Percentiles rank a stretch among this genome's conserved stretches.
phyloP scores from a whole-genome alignment of 2,888 invertebrate genomes.

The Callyntrura guangdongensis region DNA sequence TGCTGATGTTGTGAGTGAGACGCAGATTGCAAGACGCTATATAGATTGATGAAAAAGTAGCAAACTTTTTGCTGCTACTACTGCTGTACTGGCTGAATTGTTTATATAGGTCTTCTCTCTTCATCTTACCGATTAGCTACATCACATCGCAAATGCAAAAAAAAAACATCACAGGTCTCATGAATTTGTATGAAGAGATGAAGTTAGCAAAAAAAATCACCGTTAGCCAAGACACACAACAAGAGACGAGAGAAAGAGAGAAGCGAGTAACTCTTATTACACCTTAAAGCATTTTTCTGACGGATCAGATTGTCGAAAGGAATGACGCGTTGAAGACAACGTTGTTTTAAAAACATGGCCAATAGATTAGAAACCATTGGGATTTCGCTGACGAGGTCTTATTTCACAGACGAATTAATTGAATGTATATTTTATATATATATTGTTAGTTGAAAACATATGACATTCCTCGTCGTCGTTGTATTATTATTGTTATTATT shows the following conservation, averaged over 20 bases:
- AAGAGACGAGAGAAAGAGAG: not conserved
- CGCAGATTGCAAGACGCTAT: too few species aligned
- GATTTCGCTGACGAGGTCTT: not conserved
- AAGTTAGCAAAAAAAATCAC: constrained; percentile 39
- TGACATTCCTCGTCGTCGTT: not conserved
- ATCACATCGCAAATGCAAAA: not conserved
- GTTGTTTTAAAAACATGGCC: not conserved
- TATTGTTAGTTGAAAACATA: not conserved
- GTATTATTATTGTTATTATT: too few species aligned
- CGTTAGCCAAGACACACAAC: constrained; percentile 35
- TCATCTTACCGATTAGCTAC: not conserved
- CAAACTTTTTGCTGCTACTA: not conserved
- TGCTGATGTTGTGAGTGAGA: not conserved
- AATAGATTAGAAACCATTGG: not conserved
- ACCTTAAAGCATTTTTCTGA: constrained; percentile 44
- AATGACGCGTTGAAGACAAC: not conserved
- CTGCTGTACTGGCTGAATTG: constrained; percentile 28
- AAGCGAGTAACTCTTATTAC: constrained; percentile 16
- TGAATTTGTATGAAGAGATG: constrained; percentile 44
- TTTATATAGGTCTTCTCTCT: constrained; percentile 33
- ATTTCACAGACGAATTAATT: not conserved
- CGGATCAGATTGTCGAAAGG: constrained; percentile 39
- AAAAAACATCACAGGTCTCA: constrained; percentile 37
- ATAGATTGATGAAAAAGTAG: constrained; percentile 38
- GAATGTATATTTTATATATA: too few species aligned